A percentile compares a stretch with the other conserved stretches of the same genome.
Evolutionary conservation across 2,113 vertebrate species (phyloP).

Genomic region (Chrysemys picta): DNA sequence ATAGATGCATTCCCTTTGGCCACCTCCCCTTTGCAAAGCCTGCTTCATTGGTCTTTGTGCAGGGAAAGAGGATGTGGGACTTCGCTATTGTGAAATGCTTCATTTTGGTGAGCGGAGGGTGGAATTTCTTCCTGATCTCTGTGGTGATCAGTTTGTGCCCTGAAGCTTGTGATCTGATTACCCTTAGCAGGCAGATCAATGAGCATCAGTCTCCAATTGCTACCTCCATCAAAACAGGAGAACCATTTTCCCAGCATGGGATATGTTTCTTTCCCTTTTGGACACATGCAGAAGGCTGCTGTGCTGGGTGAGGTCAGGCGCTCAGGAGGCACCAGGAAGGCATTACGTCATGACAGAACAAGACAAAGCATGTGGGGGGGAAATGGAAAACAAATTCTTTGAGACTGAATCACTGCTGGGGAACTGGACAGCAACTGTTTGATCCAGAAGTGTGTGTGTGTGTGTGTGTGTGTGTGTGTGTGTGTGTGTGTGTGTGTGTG

Average conservation of each 20-base stretch:
- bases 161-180: neutral
- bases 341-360: neutral
- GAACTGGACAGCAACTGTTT: neutral
- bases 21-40: neutral
- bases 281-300: constrained; percentile 38
- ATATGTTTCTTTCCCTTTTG: constrained; percentile 43
- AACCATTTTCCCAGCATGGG: neutral
- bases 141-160: neutral
- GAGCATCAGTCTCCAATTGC: neutral
- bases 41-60: neutral
- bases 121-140: neutral
- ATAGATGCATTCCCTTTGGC: neutral
- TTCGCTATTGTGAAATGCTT: neutral
- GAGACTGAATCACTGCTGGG: neutral
- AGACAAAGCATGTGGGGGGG: neutral
- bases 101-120: neutral
- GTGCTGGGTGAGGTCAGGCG: constrained; percentile 14
- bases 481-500: neutral
- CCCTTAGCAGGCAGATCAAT: neutral
- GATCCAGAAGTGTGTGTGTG: neutral
- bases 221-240: neutral
- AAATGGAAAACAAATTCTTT: neutral
- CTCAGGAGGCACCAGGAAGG: neutral
- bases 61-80: neutral
- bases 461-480: neutral